Base-by-base conservation (phyloP, 2,797 vertebrate genomes). In the Ctenopoma multispine region DNA sequence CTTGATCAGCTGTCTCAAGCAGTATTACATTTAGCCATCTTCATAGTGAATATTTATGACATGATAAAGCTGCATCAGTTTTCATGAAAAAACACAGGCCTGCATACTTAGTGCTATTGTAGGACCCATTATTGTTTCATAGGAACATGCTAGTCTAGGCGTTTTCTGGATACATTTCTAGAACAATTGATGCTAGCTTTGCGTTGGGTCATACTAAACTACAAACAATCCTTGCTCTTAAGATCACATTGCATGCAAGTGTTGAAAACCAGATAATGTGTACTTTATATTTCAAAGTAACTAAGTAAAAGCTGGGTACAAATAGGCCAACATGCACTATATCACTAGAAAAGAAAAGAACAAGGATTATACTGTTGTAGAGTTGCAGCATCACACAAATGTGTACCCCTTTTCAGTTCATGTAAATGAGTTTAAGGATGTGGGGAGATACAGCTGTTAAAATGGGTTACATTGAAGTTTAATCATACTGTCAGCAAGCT, bases 381-480 rank as follows among this genome's bases (percentile, higher is more conserved):
- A 56, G 51, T 49, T 27, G 20, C 13, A 31, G 51, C 40, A 50
- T 36, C 36, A 1, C 20, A 38, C 41, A 18, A 72, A 21, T 23
- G 20, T 38, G 29, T 10, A 21, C 68, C 43, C 51, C 34, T 43
- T 78, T 47, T 49, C 47, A 41, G 47, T 48, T 47, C 21, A 47
- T 54, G 65, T 63, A n/a, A 62, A 58, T 77, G 46, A 60, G 18
- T 50, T 65, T 38, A 18, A 61, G 46, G 10, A 27, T 72, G 38
- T 40, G 49, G 24, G 56, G 9, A 43, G 67, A 56, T 53, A 43
- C 9, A 49, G 40, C 15, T 50, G 67, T 65, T 72, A 36, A 59
- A 61, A 67, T 54, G 58, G 21, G 51, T 69, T 27, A 75, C 53
- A 56, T 36, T 34, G 18, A 72, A 63, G 47, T 65, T 77, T 57